phyloP scores from a whole-genome alignment of 1,140 invertebrate genomes.

The Alviniconcha marisindica region DNA sequence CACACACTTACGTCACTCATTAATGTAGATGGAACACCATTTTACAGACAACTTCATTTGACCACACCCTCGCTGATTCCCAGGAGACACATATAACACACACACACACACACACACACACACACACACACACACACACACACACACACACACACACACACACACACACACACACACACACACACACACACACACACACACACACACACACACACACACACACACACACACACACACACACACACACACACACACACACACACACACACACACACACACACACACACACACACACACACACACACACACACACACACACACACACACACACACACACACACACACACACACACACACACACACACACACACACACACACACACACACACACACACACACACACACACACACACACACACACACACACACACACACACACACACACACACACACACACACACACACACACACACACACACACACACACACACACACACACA shows the following conservation, averaged over 20 bases:
- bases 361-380: conserved; percentile 48
- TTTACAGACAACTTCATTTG: too few relatives aligned
- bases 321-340: conserved; percentile 45
- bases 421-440: conserved; percentile 54
- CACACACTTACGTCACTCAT: neutral
- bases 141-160: conserved; percentile 2
- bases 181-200: conserved; percentile 23
- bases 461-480: conserved; percentile 49
- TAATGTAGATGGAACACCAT: neutral
- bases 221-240: conserved; percentile 17
- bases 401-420: conserved; percentile 53
- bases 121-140: conserved; percentile 14
- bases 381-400: conserved; percentile 52
- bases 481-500: too few relatives aligned
- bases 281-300: conserved; percentile 45
- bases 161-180: conserved; percentile 23
- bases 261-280: conserved; percentile 14
- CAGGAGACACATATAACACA: neutral
- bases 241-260: conserved; percentile 19
- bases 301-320: conserved; percentile 19
- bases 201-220: conserved; percentile 19
- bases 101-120: neutral
- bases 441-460: conserved; percentile 53
- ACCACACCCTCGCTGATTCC: too few relatives aligned
- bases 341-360: conserved; percentile 50